These are phyloP conservation scores for Rhabdophis nuchalis DNA, from an alignment of 2,797 vertebrate genomes.

Conservation along the genomic window DNA sequence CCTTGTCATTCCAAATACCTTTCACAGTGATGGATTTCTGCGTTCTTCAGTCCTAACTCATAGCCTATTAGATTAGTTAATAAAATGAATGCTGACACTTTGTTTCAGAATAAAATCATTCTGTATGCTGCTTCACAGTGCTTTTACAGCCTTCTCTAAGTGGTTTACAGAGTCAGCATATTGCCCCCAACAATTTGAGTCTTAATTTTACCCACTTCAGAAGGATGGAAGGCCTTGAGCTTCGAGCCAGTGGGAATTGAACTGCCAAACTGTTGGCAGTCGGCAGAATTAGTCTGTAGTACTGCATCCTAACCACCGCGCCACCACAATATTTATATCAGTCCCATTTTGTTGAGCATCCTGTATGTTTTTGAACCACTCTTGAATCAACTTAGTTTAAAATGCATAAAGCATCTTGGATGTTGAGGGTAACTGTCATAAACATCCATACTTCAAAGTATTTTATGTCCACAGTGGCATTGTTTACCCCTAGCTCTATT, in stretches of 20 bases:
- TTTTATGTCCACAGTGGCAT: background rate
- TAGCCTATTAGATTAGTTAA: background rate
- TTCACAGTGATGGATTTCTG: background rate
- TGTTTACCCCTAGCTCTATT: background rate
- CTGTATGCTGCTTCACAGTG: too few species aligned
- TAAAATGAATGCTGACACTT: background rate
- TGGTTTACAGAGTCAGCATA: too few species aligned
- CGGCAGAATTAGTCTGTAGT: too few species aligned
- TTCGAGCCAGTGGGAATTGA: too few species aligned
- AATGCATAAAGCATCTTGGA: background rate
- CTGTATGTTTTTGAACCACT: background rate
- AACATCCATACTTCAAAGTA: background rate
- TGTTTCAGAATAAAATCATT: background rate
- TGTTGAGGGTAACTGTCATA: background rate
- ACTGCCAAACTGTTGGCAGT: too few species aligned
- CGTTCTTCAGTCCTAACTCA: background rate
- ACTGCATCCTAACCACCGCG: too few species aligned
- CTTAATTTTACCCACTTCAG: too few species aligned
- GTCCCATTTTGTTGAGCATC: background rate
- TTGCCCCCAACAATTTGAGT: too few species aligned
- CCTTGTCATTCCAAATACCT: background rate
- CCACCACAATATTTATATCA: background rate
- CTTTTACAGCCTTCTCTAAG: too few species aligned
- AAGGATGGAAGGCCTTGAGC: too few species aligned
- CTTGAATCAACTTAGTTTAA: background rate